A percentile compares a stretch with the other conserved stretches of the same genome.
Conservation (phyloP, 2,888 invertebrate genomes). For the Nemotelus pantherinus region DNA sequence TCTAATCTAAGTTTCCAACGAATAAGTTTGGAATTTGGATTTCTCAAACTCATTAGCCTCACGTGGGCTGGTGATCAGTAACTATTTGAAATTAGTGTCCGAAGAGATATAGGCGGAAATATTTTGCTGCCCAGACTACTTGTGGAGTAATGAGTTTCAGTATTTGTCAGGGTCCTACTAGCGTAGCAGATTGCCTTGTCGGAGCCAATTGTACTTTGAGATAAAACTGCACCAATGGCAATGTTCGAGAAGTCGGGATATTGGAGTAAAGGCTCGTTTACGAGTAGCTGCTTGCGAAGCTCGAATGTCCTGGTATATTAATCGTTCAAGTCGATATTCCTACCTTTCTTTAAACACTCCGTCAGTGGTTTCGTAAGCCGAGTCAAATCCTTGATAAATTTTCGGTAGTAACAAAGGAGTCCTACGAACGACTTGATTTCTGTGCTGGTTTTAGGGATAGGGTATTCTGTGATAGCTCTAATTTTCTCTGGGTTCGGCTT, state of each 20-base stretch:
- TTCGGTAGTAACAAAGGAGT: neutral
- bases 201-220: neutral
- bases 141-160: neutral
- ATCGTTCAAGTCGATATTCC: neutral
- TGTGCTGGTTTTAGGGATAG: conserved; percentile 52
- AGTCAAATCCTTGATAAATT: conserved; percentile 13
- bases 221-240: neutral
- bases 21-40: neutral
- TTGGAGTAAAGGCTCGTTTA: too few species aligned
- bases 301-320: too few species aligned
- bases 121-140: neutral
- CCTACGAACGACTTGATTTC: conserved; percentile 52
- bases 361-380: conserved; percentile 1
- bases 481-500: conserved; percentile 56
- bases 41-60: neutral
- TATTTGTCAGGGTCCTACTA: neutral
- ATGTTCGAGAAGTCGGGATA: neutral
- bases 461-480: conserved; percentile 52
- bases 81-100: neutral
- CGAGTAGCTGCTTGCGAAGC: too few species aligned
- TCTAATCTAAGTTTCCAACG: neutral
- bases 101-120: neutral
- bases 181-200: neutral
- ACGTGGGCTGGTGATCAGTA: neutral
- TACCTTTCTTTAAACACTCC: neutral